phyloP scores from a whole-genome alignment of 92 coral and sea anemone species.

The Phenganax stokvisi region DNA sequence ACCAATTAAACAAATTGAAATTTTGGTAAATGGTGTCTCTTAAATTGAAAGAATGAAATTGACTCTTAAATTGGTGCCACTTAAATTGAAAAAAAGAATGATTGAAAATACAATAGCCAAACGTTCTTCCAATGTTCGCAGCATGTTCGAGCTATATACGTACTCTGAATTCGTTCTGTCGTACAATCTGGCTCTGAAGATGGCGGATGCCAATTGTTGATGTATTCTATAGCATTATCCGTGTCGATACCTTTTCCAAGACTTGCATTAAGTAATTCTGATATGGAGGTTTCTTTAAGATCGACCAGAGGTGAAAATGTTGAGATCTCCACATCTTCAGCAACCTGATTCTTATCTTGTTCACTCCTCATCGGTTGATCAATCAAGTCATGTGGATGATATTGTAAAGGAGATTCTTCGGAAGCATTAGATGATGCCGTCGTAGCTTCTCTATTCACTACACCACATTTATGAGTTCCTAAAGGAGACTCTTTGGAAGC shows the following conservation, averaged over 20 bases:
- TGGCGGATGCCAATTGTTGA: constrained; percentile 32
- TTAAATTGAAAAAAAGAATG: too few species aligned
- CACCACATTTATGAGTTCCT: neutral
- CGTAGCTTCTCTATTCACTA: constrained; percentile 8
- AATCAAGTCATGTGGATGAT: constrained; percentile 28
- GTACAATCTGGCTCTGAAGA: neutral
- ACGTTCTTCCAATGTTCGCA: neutral
- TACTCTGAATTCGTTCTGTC: constrained; percentile 3
- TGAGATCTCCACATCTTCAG: constrained; percentile 4
- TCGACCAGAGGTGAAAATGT: constrained; percentile 21
- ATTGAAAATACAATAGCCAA: too few species aligned
- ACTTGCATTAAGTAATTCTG: neutral
- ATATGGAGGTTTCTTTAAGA: neutral
- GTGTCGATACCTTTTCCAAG: constrained; percentile 11
- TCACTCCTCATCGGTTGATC: constrained; percentile 33
- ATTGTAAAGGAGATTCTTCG: neutral
- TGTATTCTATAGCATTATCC: constrained; percentile 8
- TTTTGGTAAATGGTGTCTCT: too few species aligned
- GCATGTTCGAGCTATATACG: neutral
- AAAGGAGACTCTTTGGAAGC: neutral
- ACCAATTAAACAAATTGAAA: too few species aligned
- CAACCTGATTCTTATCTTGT: neutral
- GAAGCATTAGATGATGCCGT: neutral
- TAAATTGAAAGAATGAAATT: too few species aligned
- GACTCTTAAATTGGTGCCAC: too few species aligned